A percentile compares a stretch with the other conserved stretches of the same genome.
These are phyloP conservation scores for Parus major DNA, from an alignment of 2,113 vertebrate genomes.

Conservation along the genomic window DNA sequence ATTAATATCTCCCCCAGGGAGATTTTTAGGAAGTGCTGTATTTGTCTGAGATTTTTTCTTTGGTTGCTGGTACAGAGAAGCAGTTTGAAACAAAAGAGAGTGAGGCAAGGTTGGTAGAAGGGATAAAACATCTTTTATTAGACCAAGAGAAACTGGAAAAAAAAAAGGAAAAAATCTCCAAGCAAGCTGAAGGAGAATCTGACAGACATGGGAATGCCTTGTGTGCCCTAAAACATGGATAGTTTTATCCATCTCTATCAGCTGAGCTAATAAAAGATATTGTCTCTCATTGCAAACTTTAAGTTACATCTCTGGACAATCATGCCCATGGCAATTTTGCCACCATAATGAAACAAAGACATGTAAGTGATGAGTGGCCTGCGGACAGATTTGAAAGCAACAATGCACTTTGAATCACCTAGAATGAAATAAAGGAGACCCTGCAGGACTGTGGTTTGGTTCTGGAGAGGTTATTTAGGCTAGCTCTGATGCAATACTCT, in stretches of 20 bases:
- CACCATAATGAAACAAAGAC: not conserved
- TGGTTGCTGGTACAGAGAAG: not conserved
- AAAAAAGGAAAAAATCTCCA: accelerated
- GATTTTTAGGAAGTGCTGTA: not conserved
- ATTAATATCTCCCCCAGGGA: not conserved
- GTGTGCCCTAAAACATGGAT: not conserved
- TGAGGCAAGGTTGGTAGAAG: not conserved
- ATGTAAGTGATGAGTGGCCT: not conserved
- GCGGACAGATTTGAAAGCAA: not conserved
- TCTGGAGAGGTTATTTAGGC: not conserved
- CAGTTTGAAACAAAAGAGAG: not conserved
- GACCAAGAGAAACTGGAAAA: not conserved
- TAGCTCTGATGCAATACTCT: not conserved
- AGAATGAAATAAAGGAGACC: not conserved
- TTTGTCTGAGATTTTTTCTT: not conserved
- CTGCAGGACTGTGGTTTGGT: not conserved
- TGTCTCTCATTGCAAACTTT: not conserved
- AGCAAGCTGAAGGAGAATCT: not conserved
- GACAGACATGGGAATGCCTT: not conserved
- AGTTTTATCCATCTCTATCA: not conserved
- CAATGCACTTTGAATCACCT: not conserved
- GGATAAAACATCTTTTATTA: not conserved
- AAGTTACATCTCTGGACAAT: not conserved
- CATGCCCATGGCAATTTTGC: not conserved
- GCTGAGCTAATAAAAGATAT: not conserved